Percentiles rank a stretch among this genome's conserved stretches.
Conservation (phyloP, 2,888 invertebrate genomes). For the Sarcophaga subvicina region DNA sequence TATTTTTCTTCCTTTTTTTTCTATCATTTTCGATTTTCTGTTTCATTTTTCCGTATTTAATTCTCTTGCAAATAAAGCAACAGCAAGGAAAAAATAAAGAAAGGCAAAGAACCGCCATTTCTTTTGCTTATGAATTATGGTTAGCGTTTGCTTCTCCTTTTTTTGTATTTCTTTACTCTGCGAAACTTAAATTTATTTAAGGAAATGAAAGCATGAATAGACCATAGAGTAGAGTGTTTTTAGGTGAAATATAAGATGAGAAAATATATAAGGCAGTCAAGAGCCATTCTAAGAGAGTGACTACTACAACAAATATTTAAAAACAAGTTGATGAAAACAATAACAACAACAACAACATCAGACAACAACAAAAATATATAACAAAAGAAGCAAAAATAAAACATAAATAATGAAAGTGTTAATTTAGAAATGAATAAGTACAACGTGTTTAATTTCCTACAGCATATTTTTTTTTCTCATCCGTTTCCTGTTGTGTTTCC, state of each 20-base stretch:
- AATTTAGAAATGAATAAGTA: conserved; percentile 64
- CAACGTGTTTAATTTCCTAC: conserved; percentile 62
- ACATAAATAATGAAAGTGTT: conserved; percentile 70
- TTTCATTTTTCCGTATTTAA: conserved; percentile 26
- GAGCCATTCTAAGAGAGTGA: conserved; percentile 7
- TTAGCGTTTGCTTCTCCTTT: neutral
- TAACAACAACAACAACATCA: conserved; percentile 26
- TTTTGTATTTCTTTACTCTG: neutral
- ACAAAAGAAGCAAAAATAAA: conserved; percentile 38
- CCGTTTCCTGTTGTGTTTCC: conserved; percentile 47
- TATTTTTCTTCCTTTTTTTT: conserved; percentile 22
- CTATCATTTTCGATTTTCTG: conserved; percentile 2
- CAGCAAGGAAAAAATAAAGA: neutral
- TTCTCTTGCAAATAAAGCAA: conserved; percentile 2
- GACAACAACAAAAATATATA: conserved; percentile 20
- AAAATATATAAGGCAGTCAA: neutral
- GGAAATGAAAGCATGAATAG: conserved; percentile 46
- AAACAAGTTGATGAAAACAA: conserved; percentile 8
- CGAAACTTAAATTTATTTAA: conserved; percentile 13
- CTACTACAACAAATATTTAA: conserved; percentile 5
- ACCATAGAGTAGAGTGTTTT: neutral
- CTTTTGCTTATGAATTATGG: conserved; percentile 7
- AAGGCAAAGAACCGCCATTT: neutral
- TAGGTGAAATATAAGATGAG: conserved; percentile 4
- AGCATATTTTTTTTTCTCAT: conserved; percentile 33